These are phyloP conservation scores for Anisognathus igniventris DNA, from an alignment of 2,797 vertebrate genomes.

Conservation along the genomic window DNA sequence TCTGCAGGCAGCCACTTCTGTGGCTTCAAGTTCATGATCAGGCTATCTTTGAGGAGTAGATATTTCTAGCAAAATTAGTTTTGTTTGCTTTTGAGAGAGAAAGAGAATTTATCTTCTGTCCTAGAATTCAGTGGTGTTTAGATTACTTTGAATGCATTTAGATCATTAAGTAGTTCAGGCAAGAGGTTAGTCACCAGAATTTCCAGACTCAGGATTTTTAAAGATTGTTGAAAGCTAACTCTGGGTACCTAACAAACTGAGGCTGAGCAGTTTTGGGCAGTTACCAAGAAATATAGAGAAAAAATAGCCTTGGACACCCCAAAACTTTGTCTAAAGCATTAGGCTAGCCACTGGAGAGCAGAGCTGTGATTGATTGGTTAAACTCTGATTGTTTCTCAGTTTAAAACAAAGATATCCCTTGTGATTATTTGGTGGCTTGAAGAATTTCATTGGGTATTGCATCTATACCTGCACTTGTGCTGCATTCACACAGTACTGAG, in stretches of 20 bases:
- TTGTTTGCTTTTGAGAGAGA: neutral
- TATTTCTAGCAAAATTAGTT: accelerated
- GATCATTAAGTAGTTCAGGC: neutral
- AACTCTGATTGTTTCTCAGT: neutral
- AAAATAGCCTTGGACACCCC: neutral
- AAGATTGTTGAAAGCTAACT: neutral
- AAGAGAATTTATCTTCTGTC: neutral
- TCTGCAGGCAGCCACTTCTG: neutral
- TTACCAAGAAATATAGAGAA: neutral
- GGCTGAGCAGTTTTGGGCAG: neutral
- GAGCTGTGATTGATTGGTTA: neutral
- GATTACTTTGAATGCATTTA: neutral
- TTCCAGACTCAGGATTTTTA: neutral
- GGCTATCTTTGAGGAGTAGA: neutral
- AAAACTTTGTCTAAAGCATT: neutral
- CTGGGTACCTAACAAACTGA: neutral
- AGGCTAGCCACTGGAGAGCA: neutral
- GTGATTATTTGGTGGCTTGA: neutral
- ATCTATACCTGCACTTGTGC: neutral
- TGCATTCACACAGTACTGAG: neutral
- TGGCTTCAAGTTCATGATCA: neutral
- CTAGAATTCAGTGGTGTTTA: neutral
- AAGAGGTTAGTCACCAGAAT: neutral
- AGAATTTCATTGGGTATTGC: neutral
- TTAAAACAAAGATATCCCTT: neutral